phyloP scores from a whole-genome alignment of 2,888 invertebrate genomes.

The Caenorhabditis japonica region DNA sequence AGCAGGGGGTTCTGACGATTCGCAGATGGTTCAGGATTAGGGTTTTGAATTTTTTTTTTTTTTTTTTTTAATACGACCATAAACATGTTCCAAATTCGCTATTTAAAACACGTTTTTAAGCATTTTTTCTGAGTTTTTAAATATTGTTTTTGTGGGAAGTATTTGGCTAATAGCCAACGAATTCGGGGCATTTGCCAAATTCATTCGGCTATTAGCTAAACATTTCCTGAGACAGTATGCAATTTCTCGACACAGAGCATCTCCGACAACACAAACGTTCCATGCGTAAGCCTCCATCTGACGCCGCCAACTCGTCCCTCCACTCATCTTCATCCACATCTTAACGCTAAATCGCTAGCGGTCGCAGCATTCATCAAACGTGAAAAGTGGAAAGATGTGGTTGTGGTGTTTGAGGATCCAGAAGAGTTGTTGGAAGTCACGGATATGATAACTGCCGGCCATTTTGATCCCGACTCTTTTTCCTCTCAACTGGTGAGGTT shows the following conservation, averaged over 20 bases:
- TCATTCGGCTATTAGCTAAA: no score
- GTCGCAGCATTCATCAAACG: constrained; percentile 50
- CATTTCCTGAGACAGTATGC: no score
- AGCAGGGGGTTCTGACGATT: background rate
- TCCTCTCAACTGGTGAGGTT: constrained; percentile 46
- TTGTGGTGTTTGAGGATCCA: constrained; percentile 48
- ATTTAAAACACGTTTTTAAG: no score
- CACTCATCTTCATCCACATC: constrained; percentile 43
- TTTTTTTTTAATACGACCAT: no score
- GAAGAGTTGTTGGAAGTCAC: constrained; percentile 45
- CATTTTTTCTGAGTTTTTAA: no score
- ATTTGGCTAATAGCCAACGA: no score
- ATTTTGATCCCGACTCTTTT: constrained; percentile 46
- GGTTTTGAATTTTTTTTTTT: no score
- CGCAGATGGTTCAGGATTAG: no score
- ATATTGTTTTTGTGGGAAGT: no score
- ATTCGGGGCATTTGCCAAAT: no score
- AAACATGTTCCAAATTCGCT: no score
- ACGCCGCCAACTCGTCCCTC: constrained; percentile 38
- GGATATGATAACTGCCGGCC: constrained; percentile 55
- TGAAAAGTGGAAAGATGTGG: constrained; percentile 54
- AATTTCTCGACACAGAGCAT: no score
- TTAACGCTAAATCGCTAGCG: constrained; percentile 45
- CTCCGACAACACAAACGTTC: constrained; percentile 37
- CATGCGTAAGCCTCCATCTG: constrained; percentile 28